Base-by-base conservation (phyloP, 1,140 invertebrate species). In the Ridgeia piscesae region DNA sequence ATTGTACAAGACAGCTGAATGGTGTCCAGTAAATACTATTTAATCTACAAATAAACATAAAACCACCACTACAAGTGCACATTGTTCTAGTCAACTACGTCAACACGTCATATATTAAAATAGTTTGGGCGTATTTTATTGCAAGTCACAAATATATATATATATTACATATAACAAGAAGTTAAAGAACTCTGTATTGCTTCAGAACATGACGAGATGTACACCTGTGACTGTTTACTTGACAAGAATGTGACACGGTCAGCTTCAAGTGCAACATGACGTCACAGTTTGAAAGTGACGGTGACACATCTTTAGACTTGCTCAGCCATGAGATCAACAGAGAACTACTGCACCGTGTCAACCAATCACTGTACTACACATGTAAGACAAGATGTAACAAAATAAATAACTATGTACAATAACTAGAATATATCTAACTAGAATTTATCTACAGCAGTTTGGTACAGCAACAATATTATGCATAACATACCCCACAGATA, bases 121-220 rank as follows among this genome's bases (percentile, higher is more conserved):
- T 77, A 77, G 58, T 77, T 77, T 31, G 58, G 58, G 58, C 58
- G 1, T 77, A 77, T 77, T 77, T 77, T 8, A 31, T 77, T 31
- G 27, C 27, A 77, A 21, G 27, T 21, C 58, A 77, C 58, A 77
- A 17, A 77, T 77, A n/a, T n/a, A n/a, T n/a, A n/a, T n/a, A n/a
- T n/a, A n/a, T n/a, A n/a, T n/a, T n/a, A n/a, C n/a, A n/a, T n/a
- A 77, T 77, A 77, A 77, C 58, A 77, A 77, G 58, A 77, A 77
- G 2, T 77, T 21, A 21, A n/a, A n/a, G n/a, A n/a, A n/a, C 11
- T 77, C 27, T 77, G 58, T 21, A 77, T 77, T 77, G 58, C 27
- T 77, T 77, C 27, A 77, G 58, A 77, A 77, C 27, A 17, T 77
- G 58, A 77, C 58, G 27, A 77, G 58, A 77, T 77, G 58, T 77